Percentiles rank a stretch among this genome's conserved stretches.
Conservation (phyloP, 2,797 vertebrate species). For the Natrix natrix region DNA sequence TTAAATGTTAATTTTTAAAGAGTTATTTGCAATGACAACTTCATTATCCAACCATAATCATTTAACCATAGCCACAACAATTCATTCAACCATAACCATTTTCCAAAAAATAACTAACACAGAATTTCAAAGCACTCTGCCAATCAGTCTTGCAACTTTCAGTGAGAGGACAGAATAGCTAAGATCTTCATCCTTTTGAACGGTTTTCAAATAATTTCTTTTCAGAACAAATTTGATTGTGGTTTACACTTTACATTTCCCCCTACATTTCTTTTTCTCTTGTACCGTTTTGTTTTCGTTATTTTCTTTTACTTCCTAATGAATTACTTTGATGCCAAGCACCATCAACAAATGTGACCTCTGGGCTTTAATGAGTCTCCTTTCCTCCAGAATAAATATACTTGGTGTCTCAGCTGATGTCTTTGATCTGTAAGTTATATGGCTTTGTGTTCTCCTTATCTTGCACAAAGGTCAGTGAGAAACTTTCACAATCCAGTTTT, state of each 20-base stretch:
- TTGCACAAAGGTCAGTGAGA: neutral
- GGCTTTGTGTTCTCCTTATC: conserved; percentile 15
- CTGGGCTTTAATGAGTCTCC: conserved; percentile 5
- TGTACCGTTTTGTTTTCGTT: neutral
- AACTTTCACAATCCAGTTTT: conserved; percentile 5
- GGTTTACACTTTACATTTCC: neutral
- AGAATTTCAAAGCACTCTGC: conserved; percentile 5
- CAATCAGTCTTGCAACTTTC: neutral
- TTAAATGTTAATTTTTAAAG: neutral
- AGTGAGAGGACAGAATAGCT: neutral
- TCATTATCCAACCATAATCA: neutral
- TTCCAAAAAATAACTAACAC: neutral
- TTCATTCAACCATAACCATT: neutral
- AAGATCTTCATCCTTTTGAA: conserved; percentile 7
- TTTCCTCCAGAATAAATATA: conserved; percentile 4
- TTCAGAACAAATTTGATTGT: conserved; percentile 12
- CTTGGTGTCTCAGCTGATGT: neutral
- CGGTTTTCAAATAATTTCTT: conserved; percentile 7
- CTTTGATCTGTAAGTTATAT: neutral
- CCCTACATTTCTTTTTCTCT: conserved; percentile 3
- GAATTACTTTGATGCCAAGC: conserved; percentile 5
- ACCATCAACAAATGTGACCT: neutral
- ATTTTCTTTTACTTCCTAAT: conserved; percentile 1
- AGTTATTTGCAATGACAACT: neutral
- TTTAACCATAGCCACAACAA: neutral